Conservation (phyloP, 1,140 invertebrate genomes). For the Sweltsa coloradensis region DNA sequence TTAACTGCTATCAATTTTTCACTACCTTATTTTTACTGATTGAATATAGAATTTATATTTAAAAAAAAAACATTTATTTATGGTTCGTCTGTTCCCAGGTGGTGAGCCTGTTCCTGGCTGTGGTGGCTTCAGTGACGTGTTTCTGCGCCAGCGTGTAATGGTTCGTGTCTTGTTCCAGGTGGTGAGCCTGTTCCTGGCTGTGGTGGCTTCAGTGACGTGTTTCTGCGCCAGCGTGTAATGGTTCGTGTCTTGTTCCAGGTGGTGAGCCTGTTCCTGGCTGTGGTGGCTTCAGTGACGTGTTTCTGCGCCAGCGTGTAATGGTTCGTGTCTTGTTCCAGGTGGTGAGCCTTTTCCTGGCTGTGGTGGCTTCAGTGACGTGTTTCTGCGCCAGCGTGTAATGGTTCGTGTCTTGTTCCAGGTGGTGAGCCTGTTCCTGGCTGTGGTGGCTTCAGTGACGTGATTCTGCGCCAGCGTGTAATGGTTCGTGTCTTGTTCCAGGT, state of each 20-base stretch:
- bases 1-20: no score
- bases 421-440: no score
- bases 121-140: constrained; percentile 30
- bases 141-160: constrained; percentile 31
- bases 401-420: no score
- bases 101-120: constrained; percentile 29
- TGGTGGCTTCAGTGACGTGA: no score
- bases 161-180: constrained; percentile 28
- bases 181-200: constrained; percentile 29
- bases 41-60: no score
- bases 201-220: constrained; percentile 30
- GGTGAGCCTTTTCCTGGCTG: constrained; percentile 30
- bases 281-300: constrained; percentile 30
- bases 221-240: constrained; percentile 31
- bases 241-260: constrained; percentile 28
- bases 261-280: constrained; percentile 29
- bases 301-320: constrained; percentile 31
- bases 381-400: constrained; percentile 31
- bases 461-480: no score
- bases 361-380: constrained; percentile 30
- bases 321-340: constrained; percentile 28
- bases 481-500: no score
- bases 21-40: no score
- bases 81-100: no score
- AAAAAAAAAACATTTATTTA: no score